phyloP scores from a whole-genome alignment of 1,140 invertebrate species.

The Eupeodes corollae region DNA sequence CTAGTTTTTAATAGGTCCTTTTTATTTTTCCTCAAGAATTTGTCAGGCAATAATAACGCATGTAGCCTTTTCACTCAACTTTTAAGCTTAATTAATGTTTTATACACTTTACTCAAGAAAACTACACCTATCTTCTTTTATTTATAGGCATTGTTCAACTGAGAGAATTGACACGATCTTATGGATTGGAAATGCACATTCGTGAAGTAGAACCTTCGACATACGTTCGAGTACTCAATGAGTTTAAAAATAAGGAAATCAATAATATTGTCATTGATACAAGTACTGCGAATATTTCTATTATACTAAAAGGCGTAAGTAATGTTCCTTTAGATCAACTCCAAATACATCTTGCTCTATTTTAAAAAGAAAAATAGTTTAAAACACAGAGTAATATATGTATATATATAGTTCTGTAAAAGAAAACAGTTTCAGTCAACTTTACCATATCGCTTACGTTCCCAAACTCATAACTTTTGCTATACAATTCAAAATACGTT shows the following conservation, averaged over 20 bases:
- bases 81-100: too few relatives aligned
- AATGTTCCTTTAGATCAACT: too few relatives aligned
- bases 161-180: conserved; percentile 16
- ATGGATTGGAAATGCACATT: conserved; percentile 19
- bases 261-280: conserved; percentile 71
- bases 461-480: neutral
- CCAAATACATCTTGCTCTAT: too few relatives aligned
- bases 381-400: too few relatives aligned
- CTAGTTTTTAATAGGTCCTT: too few relatives aligned
- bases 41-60: too few relatives aligned
- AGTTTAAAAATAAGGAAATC: conserved; percentile 29
- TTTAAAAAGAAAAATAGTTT: too few relatives aligned
- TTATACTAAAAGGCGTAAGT: conserved; percentile 72
- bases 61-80: too few relatives aligned
- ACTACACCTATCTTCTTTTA: neutral
- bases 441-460: neutral
- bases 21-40: too few relatives aligned
- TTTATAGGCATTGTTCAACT: conserved; percentile 21
- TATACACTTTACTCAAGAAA: too few relatives aligned
- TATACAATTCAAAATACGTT: too few relatives aligned
- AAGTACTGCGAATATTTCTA: conserved; percentile 56
- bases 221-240: conserved; percentile 18
- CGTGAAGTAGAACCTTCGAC: conserved; percentile 15
- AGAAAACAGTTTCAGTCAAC: neutral
- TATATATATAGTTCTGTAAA: too few relatives aligned